These are phyloP conservation scores for Daktulosphaira vitifoliae DNA, from an alignment of 1,140 invertebrate species.

Conservation along the genomic window DNA sequence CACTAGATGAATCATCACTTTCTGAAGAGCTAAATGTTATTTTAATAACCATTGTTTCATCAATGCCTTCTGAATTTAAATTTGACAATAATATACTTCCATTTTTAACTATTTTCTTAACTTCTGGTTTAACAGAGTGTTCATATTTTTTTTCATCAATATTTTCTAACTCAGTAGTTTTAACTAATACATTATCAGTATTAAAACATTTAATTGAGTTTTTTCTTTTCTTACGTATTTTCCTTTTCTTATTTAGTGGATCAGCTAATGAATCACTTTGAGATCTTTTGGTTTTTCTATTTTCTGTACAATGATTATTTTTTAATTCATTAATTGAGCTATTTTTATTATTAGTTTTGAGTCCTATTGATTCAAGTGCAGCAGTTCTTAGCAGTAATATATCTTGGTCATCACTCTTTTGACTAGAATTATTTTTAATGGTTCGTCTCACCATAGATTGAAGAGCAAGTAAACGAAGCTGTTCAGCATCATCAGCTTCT, in stretches of 20 bases:
- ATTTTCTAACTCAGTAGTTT: not conserved
- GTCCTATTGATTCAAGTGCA: conserved; percentile 1
- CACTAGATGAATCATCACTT: conserved; percentile 10
- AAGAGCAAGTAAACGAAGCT: conserved; percentile 16
- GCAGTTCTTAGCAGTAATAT: conserved; percentile 16
- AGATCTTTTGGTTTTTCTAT: conserved; percentile 1
- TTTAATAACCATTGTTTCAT: conserved; percentile 22
- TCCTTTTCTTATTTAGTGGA: not conserved
- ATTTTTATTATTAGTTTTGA: not conserved
- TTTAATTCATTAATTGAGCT: not conserved
- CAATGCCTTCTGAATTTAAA: conserved; percentile 14
- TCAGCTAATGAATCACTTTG: not conserved
- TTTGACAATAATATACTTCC: conserved; percentile 21
- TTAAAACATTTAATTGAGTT: not conserved
- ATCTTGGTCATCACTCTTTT: not conserved
- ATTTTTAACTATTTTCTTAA: conserved; percentile 13
- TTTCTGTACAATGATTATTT: too few species aligned
- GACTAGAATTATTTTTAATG: not conserved
- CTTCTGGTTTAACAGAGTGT: not conserved
- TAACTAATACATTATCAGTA: not conserved
- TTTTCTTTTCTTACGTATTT: not conserved
- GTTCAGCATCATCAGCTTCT: conserved; percentile 18
- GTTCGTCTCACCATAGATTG: conserved; percentile 10
- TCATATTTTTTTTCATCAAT: not conserved
- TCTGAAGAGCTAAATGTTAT: conserved; percentile 26